Conservation (phyloP, 2,113 vertebrate species). For the Ammospiza nelsoni region DNA sequence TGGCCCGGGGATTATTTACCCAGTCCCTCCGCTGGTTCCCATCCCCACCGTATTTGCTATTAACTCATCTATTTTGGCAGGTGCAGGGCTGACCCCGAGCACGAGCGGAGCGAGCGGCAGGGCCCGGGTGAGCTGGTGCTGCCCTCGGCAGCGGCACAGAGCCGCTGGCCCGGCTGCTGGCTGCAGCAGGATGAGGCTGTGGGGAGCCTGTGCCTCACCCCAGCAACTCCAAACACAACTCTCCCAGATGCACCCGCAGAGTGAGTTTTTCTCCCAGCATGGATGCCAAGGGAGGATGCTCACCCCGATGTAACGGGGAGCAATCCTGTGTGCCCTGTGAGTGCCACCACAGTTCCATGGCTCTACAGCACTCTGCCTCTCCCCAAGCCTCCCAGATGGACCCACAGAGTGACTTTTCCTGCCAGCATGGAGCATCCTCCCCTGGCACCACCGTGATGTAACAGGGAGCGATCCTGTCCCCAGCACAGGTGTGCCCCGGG, state of each 20-base stretch:
- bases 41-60: constrained; percentile 37
- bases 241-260: background rate
- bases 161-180: fast-evolving
- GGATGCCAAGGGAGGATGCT: background rate
- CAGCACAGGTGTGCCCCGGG: background rate
- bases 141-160: background rate
- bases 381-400: too few species aligned
- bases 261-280: background rate
- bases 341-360: background rate
- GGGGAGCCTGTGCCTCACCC: background rate
- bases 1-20: constrained; percentile 59
- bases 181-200: background rate
- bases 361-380: background rate
- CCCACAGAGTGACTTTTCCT: background rate
- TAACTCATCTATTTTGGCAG: constrained; percentile 71
- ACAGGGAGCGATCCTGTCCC: background rate
- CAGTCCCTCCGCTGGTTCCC: constrained; percentile 24
- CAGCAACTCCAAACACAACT: background rate
- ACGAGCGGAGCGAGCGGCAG: background rate
- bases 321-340: background rate
- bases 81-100: constrained; percentile 56
- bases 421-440: background rate
- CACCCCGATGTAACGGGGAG: fast-evolving
- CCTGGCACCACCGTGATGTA: fast-evolving
- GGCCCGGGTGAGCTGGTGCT: background rate